Evolutionary conservation across 2,888 invertebrate genomes (phyloP).

Genomic region (Callosobruchus maculatus): DNA sequence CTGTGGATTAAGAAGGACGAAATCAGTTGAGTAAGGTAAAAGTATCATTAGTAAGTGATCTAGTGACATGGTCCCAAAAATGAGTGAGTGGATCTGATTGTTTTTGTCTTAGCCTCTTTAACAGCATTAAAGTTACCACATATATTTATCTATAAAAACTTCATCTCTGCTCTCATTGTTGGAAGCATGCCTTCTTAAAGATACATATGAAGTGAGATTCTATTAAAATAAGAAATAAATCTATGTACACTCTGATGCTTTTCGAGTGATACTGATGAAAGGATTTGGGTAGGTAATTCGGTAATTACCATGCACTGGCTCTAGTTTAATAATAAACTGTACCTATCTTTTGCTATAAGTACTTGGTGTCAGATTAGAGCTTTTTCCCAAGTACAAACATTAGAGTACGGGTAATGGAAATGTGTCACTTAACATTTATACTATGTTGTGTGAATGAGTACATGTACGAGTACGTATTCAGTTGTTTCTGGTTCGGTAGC

Average conservation of each 20-base stretch:
- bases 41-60: background rate
- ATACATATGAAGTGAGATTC: background rate
- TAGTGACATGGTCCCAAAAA: background rate
- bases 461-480: too few relatives aligned
- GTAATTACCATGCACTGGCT: constrained; percentile 11
- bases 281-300: constrained; percentile 7
- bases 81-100: too few relatives aligned
- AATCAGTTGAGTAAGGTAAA: constrained; percentile 37
- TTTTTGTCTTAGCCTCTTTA: too few relatives aligned
- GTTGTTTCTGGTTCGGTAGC: too few relatives aligned
- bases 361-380: background rate
- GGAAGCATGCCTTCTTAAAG: background rate
- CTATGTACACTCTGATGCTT: background rate
- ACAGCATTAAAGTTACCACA: too few relatives aligned
- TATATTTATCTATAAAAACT: too few relatives aligned
- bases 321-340: constrained; percentile 4
- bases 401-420: background rate
- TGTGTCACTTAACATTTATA: background rate
- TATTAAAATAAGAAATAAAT: background rate
- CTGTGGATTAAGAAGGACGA: constrained; percentile 48
- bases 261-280: constrained; percentile 8
- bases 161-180: background rate
- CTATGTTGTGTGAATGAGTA: too few relatives aligned
- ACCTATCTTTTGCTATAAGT: background rate
- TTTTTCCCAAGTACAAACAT: background rate